Conservation (phyloP, 2,888 invertebrate genomes). For the Lepidochrysops patricia region DNA sequence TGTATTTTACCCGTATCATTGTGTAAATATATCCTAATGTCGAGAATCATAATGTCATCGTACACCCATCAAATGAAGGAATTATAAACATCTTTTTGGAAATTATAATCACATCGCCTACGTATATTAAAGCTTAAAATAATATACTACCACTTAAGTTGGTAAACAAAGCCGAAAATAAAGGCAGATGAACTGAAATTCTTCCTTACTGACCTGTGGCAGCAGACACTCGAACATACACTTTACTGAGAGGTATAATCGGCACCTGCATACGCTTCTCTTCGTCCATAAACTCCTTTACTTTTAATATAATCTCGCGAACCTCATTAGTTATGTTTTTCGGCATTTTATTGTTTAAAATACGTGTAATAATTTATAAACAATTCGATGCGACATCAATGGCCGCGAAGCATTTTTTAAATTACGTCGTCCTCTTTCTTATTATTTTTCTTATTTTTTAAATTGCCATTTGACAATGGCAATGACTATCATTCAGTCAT, state of each 20-base stretch:
- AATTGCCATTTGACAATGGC: neutral
- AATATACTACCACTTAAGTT: too few relatives aligned
- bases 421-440: neutral
- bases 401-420: constrained; percentile 20
- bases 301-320: constrained; percentile 64
- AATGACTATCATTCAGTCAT: too few relatives aligned
- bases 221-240: constrained; percentile 61
- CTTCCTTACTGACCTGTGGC: constrained; percentile 50
- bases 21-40: too few relatives aligned
- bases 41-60: too few relatives aligned
- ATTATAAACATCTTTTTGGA: too few relatives aligned
- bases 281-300: constrained; percentile 68
- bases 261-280: constrained; percentile 69
- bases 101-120: too few relatives aligned
- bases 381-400: constrained; percentile 22
- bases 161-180: too few relatives aligned
- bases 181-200: neutral
- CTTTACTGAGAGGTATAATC: constrained; percentile 65
- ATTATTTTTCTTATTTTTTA: too few relatives aligned
- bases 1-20: too few relatives aligned
- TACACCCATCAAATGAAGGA: too few relatives aligned
- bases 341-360: constrained; percentile 44
- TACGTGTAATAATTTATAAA: constrained; percentile 14
- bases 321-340: constrained; percentile 66
- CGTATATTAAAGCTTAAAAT: too few relatives aligned